phyloP scores from a whole-genome alignment of 2,113 vertebrate genomes.

The Cryptoleucopteryx plumbea region DNA sequence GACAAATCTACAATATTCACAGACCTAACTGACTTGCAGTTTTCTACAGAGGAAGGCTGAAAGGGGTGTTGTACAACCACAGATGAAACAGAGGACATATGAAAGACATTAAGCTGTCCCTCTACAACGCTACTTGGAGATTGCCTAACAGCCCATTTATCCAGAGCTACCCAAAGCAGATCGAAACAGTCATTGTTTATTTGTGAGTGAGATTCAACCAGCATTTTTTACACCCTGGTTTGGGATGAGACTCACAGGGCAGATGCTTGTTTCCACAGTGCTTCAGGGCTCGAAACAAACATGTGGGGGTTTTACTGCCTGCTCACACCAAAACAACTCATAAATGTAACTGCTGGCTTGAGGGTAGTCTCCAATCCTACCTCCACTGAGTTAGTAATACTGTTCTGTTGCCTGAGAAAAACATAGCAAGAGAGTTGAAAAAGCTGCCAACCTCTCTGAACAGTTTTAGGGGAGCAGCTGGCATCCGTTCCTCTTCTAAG shows the following conservation, averaged over 20 bases:
- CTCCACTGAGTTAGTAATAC: background rate
- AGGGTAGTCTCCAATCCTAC: background rate
- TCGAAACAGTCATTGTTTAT: background rate
- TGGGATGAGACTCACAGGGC: background rate
- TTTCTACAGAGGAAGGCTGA: background rate
- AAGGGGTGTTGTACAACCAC: background rate
- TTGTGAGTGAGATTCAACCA: background rate
- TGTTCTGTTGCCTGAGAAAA: background rate
- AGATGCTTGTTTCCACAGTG: background rate
- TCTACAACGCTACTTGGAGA: background rate
- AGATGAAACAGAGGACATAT: background rate
- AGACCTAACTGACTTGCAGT: background rate
- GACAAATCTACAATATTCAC: too few relatives aligned
- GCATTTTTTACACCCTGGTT: background rate
- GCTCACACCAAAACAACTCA: background rate
- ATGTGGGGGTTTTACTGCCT: background rate
- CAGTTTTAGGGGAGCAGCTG: conserved; percentile 83
- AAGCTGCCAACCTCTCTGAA: conserved; percentile 85
- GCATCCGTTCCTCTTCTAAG: conserved; percentile 85
- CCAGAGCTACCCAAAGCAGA: background rate
- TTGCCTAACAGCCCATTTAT: background rate
- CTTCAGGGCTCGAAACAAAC: background rate
- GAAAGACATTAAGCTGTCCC: background rate
- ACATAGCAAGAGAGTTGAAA: background rate
- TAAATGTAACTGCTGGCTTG: background rate